Base-by-base conservation (phyloP, 2,888 invertebrate genomes). In the Ephialtes manifestator region DNA sequence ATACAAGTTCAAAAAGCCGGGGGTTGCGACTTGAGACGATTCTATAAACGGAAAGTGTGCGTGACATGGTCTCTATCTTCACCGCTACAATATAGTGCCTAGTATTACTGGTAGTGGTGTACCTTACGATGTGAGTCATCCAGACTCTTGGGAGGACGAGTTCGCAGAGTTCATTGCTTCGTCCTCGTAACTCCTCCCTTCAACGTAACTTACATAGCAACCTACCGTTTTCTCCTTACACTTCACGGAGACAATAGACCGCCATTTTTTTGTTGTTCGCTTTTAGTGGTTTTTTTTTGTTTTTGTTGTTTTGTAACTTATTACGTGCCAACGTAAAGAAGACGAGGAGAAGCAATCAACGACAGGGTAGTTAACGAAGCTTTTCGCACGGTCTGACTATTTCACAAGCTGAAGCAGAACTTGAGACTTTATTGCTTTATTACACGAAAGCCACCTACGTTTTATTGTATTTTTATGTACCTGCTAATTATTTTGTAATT, bases 91-190 rank as follows among this genome's bases (percentile, higher is more conserved):
- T 28, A 18, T 10, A 18, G 20, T 39, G n/a, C 20, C 31, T 4
- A 7, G 31, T 28, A 60, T 60, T 39, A 18, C n/a, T 63, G 63
- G 35, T 63, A 10, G n/a, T 13, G 46, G 24, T 67, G 15, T 46
- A 68, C 28, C 35, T 58, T 11, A 46, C 68, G 10, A 15, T 10
- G 48, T 76, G 75, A 75, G 76, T 76, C 70, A 81, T 70, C 46
- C 70, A 15, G 39, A 48, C 71, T 71, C 65, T 63, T 67, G 46
- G 77, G 20, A 71, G n/a, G 65, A 70, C 28, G 46, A 65, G 65
- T 77, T 77, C 83, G 65, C 78, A 1, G 78, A 74, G 72, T 83
- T 78, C 83, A 48, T 74, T 83, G 83, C 67, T 77, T 71, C 55
- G 65, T 77, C 55, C 82, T 67, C 63, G 51, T 53, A 51, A 31